Percentiles rank a stretch among this genome's conserved stretches.
These are phyloP conservation scores for Drosophila nigricruria DNA, from an alignment of 2,888 invertebrate genomes.

Conservation along the genomic window DNA sequence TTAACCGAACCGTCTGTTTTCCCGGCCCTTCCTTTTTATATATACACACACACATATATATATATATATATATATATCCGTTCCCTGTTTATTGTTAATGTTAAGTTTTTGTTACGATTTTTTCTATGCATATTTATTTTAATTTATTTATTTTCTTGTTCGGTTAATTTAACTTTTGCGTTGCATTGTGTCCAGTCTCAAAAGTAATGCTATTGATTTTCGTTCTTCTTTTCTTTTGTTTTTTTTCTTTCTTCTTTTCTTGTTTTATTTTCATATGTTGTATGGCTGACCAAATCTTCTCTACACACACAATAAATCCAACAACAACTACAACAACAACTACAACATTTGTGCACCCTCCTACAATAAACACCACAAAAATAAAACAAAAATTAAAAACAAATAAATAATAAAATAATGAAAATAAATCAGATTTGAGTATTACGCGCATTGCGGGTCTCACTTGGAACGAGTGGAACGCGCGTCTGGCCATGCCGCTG, in stretches of 20 bases:
- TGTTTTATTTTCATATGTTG: slow-evolving; percentile 81
- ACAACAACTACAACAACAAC: slow-evolving; percentile 33
- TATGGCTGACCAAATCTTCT: slow-evolving; percentile 62
- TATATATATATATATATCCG: not conserved
- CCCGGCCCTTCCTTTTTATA: not conserved
- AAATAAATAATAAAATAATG: slow-evolving; percentile 28
- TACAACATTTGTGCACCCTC: slow-evolving; percentile 36
- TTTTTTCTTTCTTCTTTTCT: slow-evolving; percentile 65
- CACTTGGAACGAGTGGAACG: slow-evolving; percentile 91
- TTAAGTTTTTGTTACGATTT: slow-evolving; percentile 60
- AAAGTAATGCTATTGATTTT: slow-evolving; percentile 80
- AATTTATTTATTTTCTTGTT: slow-evolving; percentile 34
- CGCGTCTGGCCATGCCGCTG: slow-evolving; percentile 90
- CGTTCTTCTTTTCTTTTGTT: slow-evolving; percentile 79
- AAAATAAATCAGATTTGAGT: slow-evolving; percentile 88
- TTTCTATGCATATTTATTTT: slow-evolving; percentile 19
- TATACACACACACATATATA: not conserved
- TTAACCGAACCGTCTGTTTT: slow-evolving; percentile 27
- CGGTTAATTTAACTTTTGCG: slow-evolving; percentile 32
- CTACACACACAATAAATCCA: slow-evolving; percentile 40
- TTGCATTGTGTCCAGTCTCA: slow-evolving; percentile 70
- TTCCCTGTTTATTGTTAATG: slow-evolving; percentile 49
- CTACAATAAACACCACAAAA: slow-evolving; percentile 36
- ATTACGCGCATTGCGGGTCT: slow-evolving; percentile 89
- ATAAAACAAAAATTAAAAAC: slow-evolving; percentile 28